Percentiles rank a stretch among this genome's conserved stretches.
phyloP scores from a whole-genome alignment of 2,113 vertebrate genomes.

The Gasterosteus nipponicus region DNA sequence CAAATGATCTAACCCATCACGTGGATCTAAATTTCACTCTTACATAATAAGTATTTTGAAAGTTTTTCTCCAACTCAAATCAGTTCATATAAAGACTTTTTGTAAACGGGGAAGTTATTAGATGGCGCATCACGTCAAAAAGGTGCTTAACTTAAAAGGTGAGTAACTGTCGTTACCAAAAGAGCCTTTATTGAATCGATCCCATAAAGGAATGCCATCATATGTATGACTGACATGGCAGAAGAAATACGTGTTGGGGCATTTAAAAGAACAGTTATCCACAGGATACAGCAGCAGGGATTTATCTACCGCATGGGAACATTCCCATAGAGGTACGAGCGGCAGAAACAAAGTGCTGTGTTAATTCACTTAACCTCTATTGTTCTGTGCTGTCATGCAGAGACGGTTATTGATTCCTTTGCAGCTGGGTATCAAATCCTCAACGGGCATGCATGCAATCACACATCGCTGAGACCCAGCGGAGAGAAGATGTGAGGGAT shows the following conservation, averaged over 20 bases:
- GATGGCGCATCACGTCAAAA: not conserved
- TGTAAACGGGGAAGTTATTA: not conserved
- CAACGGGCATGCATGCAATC: slow-evolving; percentile 1
- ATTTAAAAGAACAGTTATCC: slow-evolving; percentile 13
- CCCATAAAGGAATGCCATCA: not conserved
- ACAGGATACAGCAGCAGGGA: slow-evolving; percentile 50
- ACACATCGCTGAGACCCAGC: slow-evolving; percentile 22
- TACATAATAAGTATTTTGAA: not conserved
- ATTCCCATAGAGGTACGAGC: slow-evolving; percentile 32
- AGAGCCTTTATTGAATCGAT: not conserved
- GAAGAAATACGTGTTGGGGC: not conserved
- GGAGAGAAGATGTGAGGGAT: slow-evolving; percentile 19
- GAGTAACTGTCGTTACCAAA: not conserved
- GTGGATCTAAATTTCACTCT: not conserved
- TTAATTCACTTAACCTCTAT: slow-evolving; percentile 71
- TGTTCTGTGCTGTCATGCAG: slow-evolving; percentile 56
- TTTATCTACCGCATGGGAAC: slow-evolving; percentile 39
- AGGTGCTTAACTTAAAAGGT: not conserved
- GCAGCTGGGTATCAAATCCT: slow-evolving; percentile 46
- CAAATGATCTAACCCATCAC: not conserved
- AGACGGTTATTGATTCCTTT: slow-evolving; percentile 65
- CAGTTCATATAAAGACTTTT: not conserved
- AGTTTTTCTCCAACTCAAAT: not conserved
- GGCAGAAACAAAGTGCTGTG: slow-evolving; percentile 55
- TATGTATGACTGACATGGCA: not conserved